Conservation (phyloP, 53 echinoderm and acorn worm species). For the Patiria pectinifera region DNA sequence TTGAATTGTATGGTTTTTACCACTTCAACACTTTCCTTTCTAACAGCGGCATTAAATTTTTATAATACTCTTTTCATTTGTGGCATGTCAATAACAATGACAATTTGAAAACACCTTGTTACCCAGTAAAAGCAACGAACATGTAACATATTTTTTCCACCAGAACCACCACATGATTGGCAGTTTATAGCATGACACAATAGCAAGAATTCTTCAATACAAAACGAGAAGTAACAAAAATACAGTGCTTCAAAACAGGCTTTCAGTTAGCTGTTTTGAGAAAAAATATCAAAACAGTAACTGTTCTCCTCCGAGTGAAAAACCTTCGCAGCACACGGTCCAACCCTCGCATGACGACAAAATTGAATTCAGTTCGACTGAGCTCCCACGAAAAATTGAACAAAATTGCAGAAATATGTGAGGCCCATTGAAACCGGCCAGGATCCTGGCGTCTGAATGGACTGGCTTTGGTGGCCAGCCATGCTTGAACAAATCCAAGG, state of each 20-base stretch:
- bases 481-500: slow-evolving; percentile 45
- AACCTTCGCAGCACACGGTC: not conserved
- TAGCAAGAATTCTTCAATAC: not conserved
- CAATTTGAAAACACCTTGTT: not conserved
- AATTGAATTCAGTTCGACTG: not conserved
- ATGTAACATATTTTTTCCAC: not conserved
- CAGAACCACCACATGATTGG: not conserved
- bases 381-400: not conserved
- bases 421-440: not conserved
- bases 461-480: slow-evolving; percentile 18
- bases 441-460: not conserved
- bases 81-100: not conserved
- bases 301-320: not conserved
- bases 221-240: not conserved
- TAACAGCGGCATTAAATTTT: not conserved
- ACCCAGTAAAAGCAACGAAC: not conserved
- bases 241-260: not conserved
- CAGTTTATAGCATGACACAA: not conserved
- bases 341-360: not conserved
- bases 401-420: slow-evolving; percentile 5
- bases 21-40: not conserved
- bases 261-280: not conserved
- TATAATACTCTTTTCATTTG: not conserved
- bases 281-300: not conserved
- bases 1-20: not conserved